These are phyloP conservation scores for Cynaeus angustus DNA, from an alignment of 2,888 invertebrate genomes.

Conservation along the genomic window DNA sequence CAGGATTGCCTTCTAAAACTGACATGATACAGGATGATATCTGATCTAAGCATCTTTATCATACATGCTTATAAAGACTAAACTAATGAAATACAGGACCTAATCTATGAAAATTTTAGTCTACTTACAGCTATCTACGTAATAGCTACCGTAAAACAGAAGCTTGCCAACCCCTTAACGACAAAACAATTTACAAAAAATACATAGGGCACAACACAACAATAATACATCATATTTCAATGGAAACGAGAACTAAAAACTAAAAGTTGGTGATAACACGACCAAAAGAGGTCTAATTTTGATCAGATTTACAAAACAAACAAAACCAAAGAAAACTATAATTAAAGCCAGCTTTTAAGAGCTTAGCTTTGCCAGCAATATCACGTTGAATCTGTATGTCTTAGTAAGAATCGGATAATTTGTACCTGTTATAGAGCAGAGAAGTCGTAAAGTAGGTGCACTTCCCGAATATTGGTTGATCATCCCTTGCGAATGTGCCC, in stretches of 20 bases:
- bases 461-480: slow-evolving; percentile 97
- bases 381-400: slow-evolving; percentile 10
- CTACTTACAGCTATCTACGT: slow-evolving; percentile 57
- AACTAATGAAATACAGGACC: slow-evolving; percentile 30
- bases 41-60: slow-evolving; percentile 33
- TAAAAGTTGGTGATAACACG: neutral
- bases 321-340: slow-evolving; percentile 24
- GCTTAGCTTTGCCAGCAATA: slow-evolving; percentile 33
- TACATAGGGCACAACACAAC: slow-evolving; percentile 71
- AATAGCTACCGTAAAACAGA: slow-evolving; percentile 65
- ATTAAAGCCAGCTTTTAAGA: slow-evolving; percentile 33
- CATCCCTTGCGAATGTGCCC: slow-evolving; percentile 98
- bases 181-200: slow-evolving; percentile 69
- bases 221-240: slow-evolving; percentile 57
- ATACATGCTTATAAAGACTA: slow-evolving; percentile 39
- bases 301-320: slow-evolving; percentile 29
- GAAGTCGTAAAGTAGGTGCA: slow-evolving; percentile 94
- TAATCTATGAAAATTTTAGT: slow-evolving; percentile 40
- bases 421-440: slow-evolving; percentile 98
- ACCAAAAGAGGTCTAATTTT: slow-evolving; percentile 1
- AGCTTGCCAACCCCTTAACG: slow-evolving; percentile 72
- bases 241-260: slow-evolving; percentile 70
- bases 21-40: slow-evolving; percentile 25
- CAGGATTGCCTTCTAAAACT: slow-evolving; percentile 7
- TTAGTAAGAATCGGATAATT: slow-evolving; percentile 5